Evolutionary conservation across 2,113 vertebrate genomes (phyloP).

Genomic region (Oreochromis aureus): DNA sequence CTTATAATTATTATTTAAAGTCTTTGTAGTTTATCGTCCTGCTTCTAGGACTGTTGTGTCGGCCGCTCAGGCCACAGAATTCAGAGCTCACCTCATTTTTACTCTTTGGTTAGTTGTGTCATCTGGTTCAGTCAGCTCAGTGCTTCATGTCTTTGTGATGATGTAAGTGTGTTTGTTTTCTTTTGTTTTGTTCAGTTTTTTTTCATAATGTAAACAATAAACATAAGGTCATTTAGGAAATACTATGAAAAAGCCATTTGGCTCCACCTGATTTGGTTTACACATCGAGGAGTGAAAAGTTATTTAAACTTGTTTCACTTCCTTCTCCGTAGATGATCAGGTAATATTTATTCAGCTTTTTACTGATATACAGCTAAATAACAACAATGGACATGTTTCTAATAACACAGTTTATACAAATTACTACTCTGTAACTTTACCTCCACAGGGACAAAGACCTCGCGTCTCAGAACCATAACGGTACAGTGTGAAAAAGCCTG

Average conservation of each 20-base stretch:
- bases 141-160: not conserved
- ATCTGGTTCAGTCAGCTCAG: fast-evolving
- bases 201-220: not conserved
- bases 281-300: not conserved
- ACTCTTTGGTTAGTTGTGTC: not conserved
- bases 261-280: not conserved
- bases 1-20: not conserved
- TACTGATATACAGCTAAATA: not conserved
- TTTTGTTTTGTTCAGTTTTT: not conserved
- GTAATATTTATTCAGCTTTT: not conserved
- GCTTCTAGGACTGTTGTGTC: not conserved
- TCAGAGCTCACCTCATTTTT: fast-evolving
- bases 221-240: not conserved
- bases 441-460: not conserved
- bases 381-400: not conserved
- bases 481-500: not conserved
- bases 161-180: not conserved
- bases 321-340: not conserved
- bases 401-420: not conserved
- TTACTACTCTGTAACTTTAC: not conserved
- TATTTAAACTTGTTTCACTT: not conserved
- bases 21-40: not conserved
- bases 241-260: fast-evolving
- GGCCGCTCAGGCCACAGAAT: not conserved
- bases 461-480: not conserved